These are phyloP conservation scores for Hemiprocne comata DNA, from an alignment of 2,113 vertebrate genomes.

Conservation along the genomic window DNA sequence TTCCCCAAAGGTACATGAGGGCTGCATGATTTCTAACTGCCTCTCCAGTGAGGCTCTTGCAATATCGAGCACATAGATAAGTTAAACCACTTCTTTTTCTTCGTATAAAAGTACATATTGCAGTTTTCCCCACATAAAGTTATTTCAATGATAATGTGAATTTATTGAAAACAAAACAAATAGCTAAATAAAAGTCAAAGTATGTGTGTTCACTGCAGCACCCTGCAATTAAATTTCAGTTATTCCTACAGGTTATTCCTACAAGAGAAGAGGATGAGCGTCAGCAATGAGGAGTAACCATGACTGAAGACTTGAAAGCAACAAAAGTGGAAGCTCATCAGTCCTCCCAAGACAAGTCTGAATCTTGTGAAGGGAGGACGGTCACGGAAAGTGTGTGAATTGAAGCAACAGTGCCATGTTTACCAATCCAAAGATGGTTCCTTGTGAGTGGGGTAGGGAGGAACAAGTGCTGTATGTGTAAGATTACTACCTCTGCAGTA, in stretches of 20 bases:
- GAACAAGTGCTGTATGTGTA: not conserved
- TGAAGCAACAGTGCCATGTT: not conserved
- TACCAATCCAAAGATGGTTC: not conserved
- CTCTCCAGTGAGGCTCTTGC: not conserved
- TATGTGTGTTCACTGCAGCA: not conserved
- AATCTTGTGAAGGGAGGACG: not conserved
- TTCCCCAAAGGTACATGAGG: not conserved
- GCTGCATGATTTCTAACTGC: not conserved
- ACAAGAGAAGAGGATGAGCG: not conserved
- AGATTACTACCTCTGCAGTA: not conserved
- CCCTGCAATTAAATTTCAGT: not conserved
- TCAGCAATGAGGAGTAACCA: not conserved
- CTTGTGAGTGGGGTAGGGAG: not conserved
- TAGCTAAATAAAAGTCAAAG: not conserved
- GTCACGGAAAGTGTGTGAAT: not conserved
- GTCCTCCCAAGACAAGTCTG: not conserved
- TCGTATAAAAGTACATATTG: not conserved
- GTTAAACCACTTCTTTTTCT: not conserved
- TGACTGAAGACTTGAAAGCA: not conserved
- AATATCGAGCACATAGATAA: not conserved
- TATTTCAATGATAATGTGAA: not conserved
- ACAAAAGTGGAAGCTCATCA: not conserved
- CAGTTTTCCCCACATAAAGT: not conserved
- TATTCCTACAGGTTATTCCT: not conserved
- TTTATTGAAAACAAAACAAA: not conserved